Conservation (phyloP, 1,140 invertebrate genomes). For the Aphelenchoides avenae region DNA sequence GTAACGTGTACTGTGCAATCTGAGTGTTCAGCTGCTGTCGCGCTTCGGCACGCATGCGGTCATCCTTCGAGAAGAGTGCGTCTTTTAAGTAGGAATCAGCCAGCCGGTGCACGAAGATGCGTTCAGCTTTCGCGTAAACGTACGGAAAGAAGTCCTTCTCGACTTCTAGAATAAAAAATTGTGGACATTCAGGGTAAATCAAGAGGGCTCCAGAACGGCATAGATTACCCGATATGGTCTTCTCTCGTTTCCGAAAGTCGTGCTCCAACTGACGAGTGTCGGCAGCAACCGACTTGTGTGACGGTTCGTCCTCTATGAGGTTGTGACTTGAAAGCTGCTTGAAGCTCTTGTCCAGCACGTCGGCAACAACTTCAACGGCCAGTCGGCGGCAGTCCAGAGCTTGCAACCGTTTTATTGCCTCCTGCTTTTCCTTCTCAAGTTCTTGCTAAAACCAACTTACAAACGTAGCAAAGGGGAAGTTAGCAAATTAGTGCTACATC, state of each 20-base stretch:
- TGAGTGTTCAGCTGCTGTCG: slow-evolving; percentile 30
- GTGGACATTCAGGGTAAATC: slow-evolving; percentile 1
- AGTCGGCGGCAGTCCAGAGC: slow-evolving; percentile 17
- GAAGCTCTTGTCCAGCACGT: slow-evolving; percentile 13
- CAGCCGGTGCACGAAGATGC: slow-evolving; percentile 18
- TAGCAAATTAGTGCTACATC: too few species aligned
- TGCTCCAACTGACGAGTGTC: slow-evolving; percentile 26
- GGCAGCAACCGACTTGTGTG: slow-evolving; percentile 13
- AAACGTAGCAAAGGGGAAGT: too few species aligned
- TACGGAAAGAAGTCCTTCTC: slow-evolving; percentile 22
- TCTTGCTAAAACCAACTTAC: too few species aligned
- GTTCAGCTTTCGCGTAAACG: slow-evolving; percentile 22
- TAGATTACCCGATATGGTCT: slow-evolving; percentile 9
- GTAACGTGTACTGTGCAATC: slow-evolving; percentile 21
- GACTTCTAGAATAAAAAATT: slow-evolving; percentile 9
- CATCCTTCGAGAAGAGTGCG: slow-evolving; percentile 3
- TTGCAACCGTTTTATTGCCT: slow-evolving; percentile 6
- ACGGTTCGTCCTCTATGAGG: slow-evolving; percentile 19
- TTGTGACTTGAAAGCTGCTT: slow-evolving; percentile 16
- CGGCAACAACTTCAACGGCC: slow-evolving; percentile 15
- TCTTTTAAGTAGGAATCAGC: slow-evolving; percentile 30
- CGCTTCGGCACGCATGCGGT: slow-evolving; percentile 6
- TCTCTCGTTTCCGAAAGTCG: slow-evolving; percentile 2
- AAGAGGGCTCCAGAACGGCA: slow-evolving; percentile 9
- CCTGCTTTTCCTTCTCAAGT: slow-evolving; percentile 14